Evolutionary conservation across 1,140 invertebrate species (phyloP).

Genomic region (Apis florea): DNA sequence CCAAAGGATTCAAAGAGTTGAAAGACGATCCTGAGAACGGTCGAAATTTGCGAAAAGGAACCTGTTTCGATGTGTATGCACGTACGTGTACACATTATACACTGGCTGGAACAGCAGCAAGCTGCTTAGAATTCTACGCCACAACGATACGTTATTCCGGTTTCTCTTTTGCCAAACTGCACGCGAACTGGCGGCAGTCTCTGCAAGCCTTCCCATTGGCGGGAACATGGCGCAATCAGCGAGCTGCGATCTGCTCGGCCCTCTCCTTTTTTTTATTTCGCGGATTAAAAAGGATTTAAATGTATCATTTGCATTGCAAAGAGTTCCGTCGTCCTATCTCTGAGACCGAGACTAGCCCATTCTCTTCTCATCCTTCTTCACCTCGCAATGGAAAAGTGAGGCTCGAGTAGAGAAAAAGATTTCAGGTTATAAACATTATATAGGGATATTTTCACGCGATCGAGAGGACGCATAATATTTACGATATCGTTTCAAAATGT

Average conservation of each 20-base stretch:
- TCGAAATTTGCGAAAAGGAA: conserved; percentile 55
- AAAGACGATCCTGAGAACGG: not conserved
- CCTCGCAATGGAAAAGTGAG: too few species aligned
- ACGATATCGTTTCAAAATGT: too few species aligned
- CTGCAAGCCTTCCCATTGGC: conserved; percentile 23
- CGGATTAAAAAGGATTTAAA: conserved; percentile 37
- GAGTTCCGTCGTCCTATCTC: not conserved
- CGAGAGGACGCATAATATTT: too few species aligned
- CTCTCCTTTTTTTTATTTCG: conserved; percentile 7
- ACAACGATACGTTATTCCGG: conserved; percentile 55
- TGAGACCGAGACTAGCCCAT: too few species aligned
- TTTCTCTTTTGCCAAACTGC: conserved; percentile 54
- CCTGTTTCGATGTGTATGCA: conserved; percentile 37
- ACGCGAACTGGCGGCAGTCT: conserved; percentile 31
- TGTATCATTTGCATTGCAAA: conserved; percentile 36
- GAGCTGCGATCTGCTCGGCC: conserved; percentile 1
- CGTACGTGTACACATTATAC: not conserved
- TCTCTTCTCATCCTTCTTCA: too few species aligned
- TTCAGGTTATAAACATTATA: not conserved
- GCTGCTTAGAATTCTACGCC: conserved; percentile 56
- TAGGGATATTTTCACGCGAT: too few species aligned
- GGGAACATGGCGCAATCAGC: conserved; percentile 21
- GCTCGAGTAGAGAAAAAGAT: too few species aligned
- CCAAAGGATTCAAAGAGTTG: not conserved
- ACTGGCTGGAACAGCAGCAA: not conserved